Percentiles rank a stretch among this genome's conserved stretches.
phyloP scores from a whole-genome alignment of 1,140 invertebrate genomes.

The Drosophila arizonae region DNA sequence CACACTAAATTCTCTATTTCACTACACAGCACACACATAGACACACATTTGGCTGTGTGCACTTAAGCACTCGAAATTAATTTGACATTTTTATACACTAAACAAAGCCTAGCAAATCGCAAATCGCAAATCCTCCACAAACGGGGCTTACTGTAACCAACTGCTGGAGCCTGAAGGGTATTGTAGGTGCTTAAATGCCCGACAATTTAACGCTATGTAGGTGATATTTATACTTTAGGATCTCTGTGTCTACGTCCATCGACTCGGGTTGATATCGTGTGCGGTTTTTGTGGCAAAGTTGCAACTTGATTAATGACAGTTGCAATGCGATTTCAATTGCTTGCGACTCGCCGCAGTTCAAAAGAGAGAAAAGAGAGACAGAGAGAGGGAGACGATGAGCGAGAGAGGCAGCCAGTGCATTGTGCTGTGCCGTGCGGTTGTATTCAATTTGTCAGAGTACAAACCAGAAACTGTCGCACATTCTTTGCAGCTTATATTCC shows the following conservation, averaged over 20 bases:
- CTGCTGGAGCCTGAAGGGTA: neutral
- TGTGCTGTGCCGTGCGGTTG: conserved; percentile 23
- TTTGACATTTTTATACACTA: conserved; percentile 64
- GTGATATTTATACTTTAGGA: conserved; percentile 38
- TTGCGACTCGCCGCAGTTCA: conserved; percentile 29
- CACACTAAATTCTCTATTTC: conserved; percentile 35
- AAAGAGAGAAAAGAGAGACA: neutral
- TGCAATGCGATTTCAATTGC: conserved; percentile 43
- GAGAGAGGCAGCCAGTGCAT: conserved; percentile 22
- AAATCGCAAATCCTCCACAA: conserved; percentile 10
- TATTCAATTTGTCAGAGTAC: conserved; percentile 47
- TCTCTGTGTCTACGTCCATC: conserved; percentile 27
- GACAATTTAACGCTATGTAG: conserved; percentile 51
- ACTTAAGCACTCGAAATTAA: conserved; percentile 33
- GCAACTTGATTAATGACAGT: conserved; percentile 52
- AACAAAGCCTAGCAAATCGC: conserved; percentile 18
- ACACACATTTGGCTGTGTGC: neutral
- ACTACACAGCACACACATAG: neutral
- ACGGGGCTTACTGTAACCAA: conserved; percentile 12
- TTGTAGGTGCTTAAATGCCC: conserved; percentile 21
- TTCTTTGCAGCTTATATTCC: conserved; percentile 35
- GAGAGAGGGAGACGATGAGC: neutral
- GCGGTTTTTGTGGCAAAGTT: conserved; percentile 52
- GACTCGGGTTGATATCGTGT: conserved; percentile 45
- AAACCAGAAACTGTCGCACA: conserved; percentile 44